Base-by-base conservation (phyloP, 2,797 vertebrate species). In the Anolis apletophallus region DNA sequence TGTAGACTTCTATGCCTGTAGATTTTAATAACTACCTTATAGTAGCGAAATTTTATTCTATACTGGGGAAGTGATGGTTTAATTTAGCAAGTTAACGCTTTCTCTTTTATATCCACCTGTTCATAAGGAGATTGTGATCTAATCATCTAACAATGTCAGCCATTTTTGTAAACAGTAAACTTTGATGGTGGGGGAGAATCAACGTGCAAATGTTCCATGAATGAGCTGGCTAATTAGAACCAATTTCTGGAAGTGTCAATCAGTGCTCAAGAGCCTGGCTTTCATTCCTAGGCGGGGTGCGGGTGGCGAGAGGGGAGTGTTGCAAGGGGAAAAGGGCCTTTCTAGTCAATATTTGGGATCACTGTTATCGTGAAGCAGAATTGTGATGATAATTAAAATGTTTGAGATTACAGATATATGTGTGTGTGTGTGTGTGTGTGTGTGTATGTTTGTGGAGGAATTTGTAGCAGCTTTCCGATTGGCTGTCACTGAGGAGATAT, bases 1-100 rank as follows among this genome's bases (percentile, higher is more conserved):
- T 40, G 57, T 36, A 76, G 72, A 23, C 0, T 85, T 91, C 85
- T 84, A 34, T 55, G 74, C 85, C 80, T 89, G 50, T 84, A 85
- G 89, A 82, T 87, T 89, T 89, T 79, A 80, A 46, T 84, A 90
- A 90, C 83, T 88, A 74, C 88, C 76, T 72, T 67, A 19, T 61
- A 72, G 71, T 77, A 59, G 46, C 87, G 80, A 46, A 88, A 83
- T 57, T 90, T 93, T 92, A 93, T 95, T 94, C 93, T 95, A 69
- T 76, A 87, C 91, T 71, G 17, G 93, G 91, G 92, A 94, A 83
- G 79, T 71, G 2, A 85, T 90, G 90, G 91, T 93, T 96, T 95
- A 96, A 95, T 95, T 95, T 95, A 95, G 94, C 94, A 81, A 94
- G 91, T 94, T 94, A 94, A 95, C 91, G 88, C 93, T 95, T 93